Percentiles rank a stretch among this genome's conserved stretches.
phyloP scores from a whole-genome alignment of 2,797 vertebrate species.

The Hydrophis major region DNA sequence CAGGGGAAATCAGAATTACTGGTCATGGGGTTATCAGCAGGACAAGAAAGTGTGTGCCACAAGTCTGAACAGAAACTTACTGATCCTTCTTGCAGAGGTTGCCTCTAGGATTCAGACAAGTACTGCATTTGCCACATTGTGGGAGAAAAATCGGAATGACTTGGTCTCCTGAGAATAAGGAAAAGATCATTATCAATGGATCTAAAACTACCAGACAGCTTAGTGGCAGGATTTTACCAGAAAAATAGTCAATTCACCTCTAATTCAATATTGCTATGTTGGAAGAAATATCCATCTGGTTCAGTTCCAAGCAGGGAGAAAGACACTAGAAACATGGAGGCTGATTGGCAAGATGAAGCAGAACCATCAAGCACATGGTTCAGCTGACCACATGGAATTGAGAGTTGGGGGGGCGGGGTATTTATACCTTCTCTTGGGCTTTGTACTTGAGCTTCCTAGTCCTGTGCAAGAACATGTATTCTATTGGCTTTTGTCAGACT shows the following conservation, averaged over 20 bases:
- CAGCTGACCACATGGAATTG: no score
- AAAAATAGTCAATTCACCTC: not conserved
- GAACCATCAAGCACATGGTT: no score
- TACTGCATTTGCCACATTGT: slow-evolving; percentile 68
- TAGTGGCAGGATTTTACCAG: not conserved
- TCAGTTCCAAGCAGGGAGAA: no score
- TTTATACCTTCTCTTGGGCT: no score
- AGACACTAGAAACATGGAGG: no score
- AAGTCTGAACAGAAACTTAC: slow-evolving; percentile 58
- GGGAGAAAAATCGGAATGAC: slow-evolving; percentile 73
- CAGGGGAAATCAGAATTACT: slow-evolving; percentile 16
- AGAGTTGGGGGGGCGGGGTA: no score
- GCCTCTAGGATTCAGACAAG: slow-evolving; percentile 55
- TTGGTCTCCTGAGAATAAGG: slow-evolving; percentile 69
- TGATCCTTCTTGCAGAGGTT: slow-evolving; percentile 57
- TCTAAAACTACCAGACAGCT: not conserved
- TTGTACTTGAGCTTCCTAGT: no score
- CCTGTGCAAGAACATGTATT: no score
- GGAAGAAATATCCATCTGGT: no score
- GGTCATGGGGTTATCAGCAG: not conserved
- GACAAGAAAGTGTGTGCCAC: not conserved
- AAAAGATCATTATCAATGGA: not conserved
- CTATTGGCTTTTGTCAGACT: no score
- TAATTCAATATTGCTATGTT: not conserved
- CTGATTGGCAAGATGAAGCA: no score